Conservation (phyloP, 1,140 invertebrate species). For the Phymorhynchus buccinoides region DNA sequence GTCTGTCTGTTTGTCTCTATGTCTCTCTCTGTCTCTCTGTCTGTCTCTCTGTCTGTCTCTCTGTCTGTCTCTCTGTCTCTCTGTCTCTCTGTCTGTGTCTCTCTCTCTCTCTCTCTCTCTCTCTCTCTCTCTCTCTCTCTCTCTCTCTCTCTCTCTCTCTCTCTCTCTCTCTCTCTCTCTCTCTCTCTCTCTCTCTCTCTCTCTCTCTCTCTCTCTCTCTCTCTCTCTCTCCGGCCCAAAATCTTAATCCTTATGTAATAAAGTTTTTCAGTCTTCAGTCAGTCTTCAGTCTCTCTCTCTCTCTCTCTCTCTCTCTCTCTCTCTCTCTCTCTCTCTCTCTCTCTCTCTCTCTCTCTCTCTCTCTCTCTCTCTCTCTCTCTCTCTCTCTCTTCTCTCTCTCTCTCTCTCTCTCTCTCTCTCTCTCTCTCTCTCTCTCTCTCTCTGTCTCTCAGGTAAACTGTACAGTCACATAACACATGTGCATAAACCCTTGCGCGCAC, state of each 20-base stretch:
- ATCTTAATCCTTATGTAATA: neutral
- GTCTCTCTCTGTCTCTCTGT: too few species aligned
- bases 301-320: neutral
- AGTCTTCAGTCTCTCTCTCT: neutral
- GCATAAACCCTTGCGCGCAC: too few species aligned
- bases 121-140: neutral
- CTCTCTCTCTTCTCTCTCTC: neutral
- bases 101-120: neutral
- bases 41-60: too few species aligned
- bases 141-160: neutral
- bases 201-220: neutral
- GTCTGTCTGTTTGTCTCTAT: too few species aligned
- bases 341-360: neutral
- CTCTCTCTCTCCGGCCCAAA: neutral
- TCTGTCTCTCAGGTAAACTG: too few species aligned
- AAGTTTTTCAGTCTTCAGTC: too few species aligned
- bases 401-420: neutral
- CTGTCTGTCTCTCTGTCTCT: too few species aligned
- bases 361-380: neutral
- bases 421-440: neutral
- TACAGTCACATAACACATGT: too few species aligned
- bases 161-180: too few species aligned
- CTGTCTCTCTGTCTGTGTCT: too few species aligned
- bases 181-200: neutral
- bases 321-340: neutral